phyloP scores from a whole-genome alignment of 2,113 vertebrate species.

The Syngnathoides biaculeatus region DNA sequence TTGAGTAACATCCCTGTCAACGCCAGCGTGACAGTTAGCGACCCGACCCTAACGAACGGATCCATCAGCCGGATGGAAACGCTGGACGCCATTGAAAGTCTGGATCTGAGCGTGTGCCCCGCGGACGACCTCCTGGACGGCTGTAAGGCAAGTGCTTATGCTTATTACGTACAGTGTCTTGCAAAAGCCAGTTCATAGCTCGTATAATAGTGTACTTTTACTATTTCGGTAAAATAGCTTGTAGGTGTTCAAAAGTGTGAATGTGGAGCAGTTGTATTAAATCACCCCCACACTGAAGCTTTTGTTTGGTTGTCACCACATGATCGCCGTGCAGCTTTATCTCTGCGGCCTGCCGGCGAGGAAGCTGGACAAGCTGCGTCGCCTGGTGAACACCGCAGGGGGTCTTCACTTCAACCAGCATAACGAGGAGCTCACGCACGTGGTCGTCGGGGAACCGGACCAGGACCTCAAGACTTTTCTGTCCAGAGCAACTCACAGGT shows the following conservation, averaged over 20 bases:
- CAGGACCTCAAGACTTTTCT: constrained; percentile 83
- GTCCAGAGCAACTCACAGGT: constrained; percentile 84
- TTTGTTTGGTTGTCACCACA: neutral
- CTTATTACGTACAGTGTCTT: neutral
- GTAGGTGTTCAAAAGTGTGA: neutral
- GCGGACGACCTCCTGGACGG: constrained; percentile 91
- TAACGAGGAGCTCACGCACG: constrained; percentile 90
- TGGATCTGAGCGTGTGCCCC: constrained; percentile 81
- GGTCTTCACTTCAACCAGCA: constrained; percentile 92
- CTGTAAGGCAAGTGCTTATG: constrained; percentile 78
- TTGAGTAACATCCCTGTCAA: constrained; percentile 91
- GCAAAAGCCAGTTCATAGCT: neutral
- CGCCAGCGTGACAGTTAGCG: constrained; percentile 79
- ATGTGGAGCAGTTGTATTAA: no score
- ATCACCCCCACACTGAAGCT: neutral
- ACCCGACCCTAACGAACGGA: constrained; percentile 76
- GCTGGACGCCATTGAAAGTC: constrained; percentile 77
- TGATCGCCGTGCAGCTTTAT: constrained; percentile 77
- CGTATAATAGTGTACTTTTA: neutral
- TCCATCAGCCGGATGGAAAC: constrained; percentile 75
- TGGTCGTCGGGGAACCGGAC: constrained; percentile 84
- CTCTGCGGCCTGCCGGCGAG: constrained; percentile 85
- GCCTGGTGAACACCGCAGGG: constrained; percentile 85
- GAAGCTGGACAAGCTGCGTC: constrained; percentile 87
- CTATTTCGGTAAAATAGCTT: no score